Evolutionary conservation across 2,888 invertebrate species (phyloP).

Genomic region (Eristalis intricaria): DNA sequence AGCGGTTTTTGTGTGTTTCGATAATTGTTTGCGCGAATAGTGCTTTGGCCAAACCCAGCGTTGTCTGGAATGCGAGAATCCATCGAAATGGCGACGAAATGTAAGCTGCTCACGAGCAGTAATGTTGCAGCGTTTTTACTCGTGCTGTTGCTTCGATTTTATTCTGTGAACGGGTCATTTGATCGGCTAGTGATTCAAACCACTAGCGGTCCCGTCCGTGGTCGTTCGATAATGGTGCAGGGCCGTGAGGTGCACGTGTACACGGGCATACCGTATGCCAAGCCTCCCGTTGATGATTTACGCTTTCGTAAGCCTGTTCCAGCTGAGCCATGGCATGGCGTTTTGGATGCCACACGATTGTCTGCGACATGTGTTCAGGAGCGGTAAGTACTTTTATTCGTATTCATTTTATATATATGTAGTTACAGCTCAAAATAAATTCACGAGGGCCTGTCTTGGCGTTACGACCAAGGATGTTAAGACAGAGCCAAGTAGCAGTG

Average conservation of each 20-base stretch:
- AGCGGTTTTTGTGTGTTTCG: not conserved
- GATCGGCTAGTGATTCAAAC: slow-evolving; percentile 93
- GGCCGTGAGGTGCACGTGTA: slow-evolving; percentile 93
- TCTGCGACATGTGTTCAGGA: slow-evolving; percentile 95
- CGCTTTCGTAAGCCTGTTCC: slow-evolving; percentile 93
- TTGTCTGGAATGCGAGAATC: slow-evolving; percentile 41
- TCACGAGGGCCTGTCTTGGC: too few relatives aligned
- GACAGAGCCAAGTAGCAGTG: too few relatives aligned
- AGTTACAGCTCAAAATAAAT: not conserved
- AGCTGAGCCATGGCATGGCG: slow-evolving; percentile 93
- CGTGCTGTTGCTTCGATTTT: slow-evolving; percentile 76
- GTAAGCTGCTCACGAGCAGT: slow-evolving; percentile 44
- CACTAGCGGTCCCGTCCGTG: slow-evolving; percentile 90
- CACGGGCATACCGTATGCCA: slow-evolving; percentile 95
- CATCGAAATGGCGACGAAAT: slow-evolving; percentile 51
- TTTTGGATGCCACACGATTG: slow-evolving; percentile 89
- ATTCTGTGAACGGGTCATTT: slow-evolving; percentile 79
- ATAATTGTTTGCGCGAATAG: not conserved
- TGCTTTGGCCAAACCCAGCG: slow-evolving; percentile 5
- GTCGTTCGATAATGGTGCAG: slow-evolving; percentile 90
- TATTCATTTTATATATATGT: not conserved
- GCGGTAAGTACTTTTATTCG: slow-evolving; percentile 80
- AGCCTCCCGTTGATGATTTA: slow-evolving; percentile 92
- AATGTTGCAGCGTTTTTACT: slow-evolving; percentile 73
- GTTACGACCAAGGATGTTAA: too few relatives aligned